Base-by-base conservation (phyloP, 2,888 invertebrate genomes). In the Chirona hameri region DNA sequence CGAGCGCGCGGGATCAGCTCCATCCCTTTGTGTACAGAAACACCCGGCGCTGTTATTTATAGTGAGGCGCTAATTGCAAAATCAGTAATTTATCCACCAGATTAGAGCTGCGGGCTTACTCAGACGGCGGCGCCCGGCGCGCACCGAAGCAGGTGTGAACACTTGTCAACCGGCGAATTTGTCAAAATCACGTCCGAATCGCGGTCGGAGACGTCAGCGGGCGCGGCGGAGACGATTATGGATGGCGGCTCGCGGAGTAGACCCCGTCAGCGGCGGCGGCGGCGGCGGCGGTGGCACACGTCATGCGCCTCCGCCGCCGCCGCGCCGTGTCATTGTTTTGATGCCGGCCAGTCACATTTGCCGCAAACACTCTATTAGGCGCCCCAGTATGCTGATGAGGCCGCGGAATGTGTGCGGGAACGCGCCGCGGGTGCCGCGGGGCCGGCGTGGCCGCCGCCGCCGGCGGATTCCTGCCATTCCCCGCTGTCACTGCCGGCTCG, bases 101-200 rank as follows among this genome's bases (percentile, higher is more conserved):
- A 76, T 76, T 76, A 46, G 57, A 46, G 46, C 81, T 82, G 79
- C 79, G 82, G 82, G 69, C 52, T 82, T 76, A 81, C 55, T 48
- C 52, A 10, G 79, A 48, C 55, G 46, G 21, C 57, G 81, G 82
- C 82, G 76, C 27, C 79, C 65, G 57, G 21, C 65, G 83, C 82
- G 79, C 65, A 76, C 82, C 79, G n/a, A 81, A 82, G 79, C 83
- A 83, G 83, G 83, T 83, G 83, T 76, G 76, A 76, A 24, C 76
- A 27, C 76, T 76, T 76, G 76, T 76, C 76, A 76, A 46, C 76
- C 46, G 10, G 39, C 24, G 76, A 12, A 76, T 76, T 76, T 76
- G 76, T 76, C 76, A 76, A 76, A 39, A 76, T 76, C 76, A 46
- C 21, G 76, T 46, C 39, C 76, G 18, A 46, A 76, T 76, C 39